Conservation (phyloP, 2,113 vertebrate genomes). For the Microtus richardsoni region DNA sequence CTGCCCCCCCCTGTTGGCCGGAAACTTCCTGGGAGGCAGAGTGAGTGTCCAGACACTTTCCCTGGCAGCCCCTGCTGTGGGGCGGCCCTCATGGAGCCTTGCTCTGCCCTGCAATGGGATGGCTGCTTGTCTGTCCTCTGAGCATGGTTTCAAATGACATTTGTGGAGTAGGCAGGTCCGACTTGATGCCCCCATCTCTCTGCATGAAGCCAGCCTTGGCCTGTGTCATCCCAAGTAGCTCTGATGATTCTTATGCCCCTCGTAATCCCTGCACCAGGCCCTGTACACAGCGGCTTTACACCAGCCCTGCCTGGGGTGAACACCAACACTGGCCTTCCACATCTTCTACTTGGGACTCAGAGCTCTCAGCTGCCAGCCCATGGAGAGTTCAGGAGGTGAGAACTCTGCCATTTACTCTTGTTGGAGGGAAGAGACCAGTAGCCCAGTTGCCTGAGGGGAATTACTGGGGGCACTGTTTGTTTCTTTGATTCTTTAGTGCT, state of each 20-base stretch:
- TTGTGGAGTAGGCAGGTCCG: not conserved
- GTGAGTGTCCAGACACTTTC: not conserved
- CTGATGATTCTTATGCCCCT: not conserved
- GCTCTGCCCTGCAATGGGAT: not conserved
- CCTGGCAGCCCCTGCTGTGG: not conserved
- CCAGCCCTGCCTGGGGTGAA: not conserved
- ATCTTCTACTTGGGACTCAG: not conserved
- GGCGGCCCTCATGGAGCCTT: not conserved
- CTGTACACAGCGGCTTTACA: not conserved
- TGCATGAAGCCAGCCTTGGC: not conserved
- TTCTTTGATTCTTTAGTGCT: not conserved
- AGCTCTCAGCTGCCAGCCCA: not conserved
- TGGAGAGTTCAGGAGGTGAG: not conserved
- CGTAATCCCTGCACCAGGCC: not conserved
- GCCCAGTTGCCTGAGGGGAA: not conserved
- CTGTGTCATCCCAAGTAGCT: not conserved
- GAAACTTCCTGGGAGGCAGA: not conserved
- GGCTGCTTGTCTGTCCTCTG: too few relatives aligned
- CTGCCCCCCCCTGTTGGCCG: not conserved
- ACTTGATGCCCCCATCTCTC: not conserved
- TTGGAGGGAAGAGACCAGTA: not conserved
- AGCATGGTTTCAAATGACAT: not conserved
- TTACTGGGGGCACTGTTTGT: not conserved
- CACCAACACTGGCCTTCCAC: not conserved
- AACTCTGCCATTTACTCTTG: not conserved